A percentile compares a stretch with the other conserved stretches of the same genome.
Evolutionary conservation across 2,888 invertebrate species (phyloP).

Genomic region (Amphipoea oculea): DNA sequence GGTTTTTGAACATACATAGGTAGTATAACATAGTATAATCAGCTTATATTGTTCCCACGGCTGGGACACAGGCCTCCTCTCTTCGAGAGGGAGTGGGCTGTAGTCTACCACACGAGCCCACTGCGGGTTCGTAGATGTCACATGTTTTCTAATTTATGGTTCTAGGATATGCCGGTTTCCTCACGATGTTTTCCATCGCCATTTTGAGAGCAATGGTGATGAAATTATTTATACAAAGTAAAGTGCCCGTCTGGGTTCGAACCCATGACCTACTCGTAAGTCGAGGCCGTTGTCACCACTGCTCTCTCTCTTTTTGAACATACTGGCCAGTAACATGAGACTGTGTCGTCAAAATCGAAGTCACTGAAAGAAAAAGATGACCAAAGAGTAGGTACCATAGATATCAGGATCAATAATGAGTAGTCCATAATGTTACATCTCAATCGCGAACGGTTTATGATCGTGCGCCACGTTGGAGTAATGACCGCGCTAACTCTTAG

Average conservation of each 20-base stretch:
- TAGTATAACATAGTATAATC: neutral
- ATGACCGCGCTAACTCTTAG: conserved; percentile 65
- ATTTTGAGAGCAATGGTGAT: neutral
- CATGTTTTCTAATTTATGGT: neutral
- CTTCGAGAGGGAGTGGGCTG: neutral
- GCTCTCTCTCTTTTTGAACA: neutral
- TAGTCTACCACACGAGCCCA: neutral
- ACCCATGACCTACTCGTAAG: neutral
- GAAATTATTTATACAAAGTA: too few species aligned
- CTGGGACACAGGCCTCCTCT: neutral
- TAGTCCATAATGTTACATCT: conserved; percentile 42
- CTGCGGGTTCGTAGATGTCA: neutral
- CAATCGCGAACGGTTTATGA: conserved; percentile 59
- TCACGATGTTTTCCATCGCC: neutral
- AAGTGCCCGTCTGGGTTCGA: too few species aligned
- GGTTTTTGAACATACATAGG: neutral
- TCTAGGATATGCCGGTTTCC: neutral
- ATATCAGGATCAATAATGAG: conserved; percentile 80
- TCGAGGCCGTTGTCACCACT: neutral
- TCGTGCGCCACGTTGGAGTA: conserved; percentile 62
- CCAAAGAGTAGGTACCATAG: neutral
- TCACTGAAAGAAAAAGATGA: neutral
- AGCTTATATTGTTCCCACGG: neutral
- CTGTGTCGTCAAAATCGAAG: neutral
- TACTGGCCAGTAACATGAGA: neutral